phyloP scores from a whole-genome alignment of 1,140 invertebrate genomes.

The Drosophila neocordata region DNA sequence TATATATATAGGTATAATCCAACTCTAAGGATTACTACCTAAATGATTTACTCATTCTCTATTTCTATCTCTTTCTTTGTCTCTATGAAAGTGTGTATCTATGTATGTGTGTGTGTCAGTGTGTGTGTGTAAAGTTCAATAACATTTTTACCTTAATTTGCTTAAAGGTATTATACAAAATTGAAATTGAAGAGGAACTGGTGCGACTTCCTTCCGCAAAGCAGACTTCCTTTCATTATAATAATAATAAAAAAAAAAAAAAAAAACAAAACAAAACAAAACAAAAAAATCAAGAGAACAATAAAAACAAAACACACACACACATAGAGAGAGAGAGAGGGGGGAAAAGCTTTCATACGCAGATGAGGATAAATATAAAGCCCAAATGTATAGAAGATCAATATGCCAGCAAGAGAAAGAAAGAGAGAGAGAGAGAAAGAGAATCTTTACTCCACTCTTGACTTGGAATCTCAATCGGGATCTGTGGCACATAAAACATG shows the following conservation, averaged over 20 bases:
- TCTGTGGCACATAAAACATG: conserved; percentile 63
- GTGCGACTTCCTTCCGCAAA: conserved; percentile 66
- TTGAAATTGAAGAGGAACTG: conserved; percentile 31
- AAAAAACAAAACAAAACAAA: conserved; percentile 15
- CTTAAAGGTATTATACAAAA: conserved; percentile 28
- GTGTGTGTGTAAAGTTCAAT: conserved; percentile 70
- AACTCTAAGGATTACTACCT: not conserved
- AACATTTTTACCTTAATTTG: conserved; percentile 63
- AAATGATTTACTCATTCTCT: not conserved
- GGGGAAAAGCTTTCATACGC: conserved; percentile 34
- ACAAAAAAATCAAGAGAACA: conserved; percentile 22
- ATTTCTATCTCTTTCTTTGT: not conserved
- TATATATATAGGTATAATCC: not conserved
- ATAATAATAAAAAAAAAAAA: conserved; percentile 10
- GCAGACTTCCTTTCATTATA: conserved; percentile 44
- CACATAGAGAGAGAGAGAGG: not conserved
- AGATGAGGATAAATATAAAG: conserved; percentile 28
- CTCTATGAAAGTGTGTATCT: not conserved
- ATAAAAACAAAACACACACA: conserved; percentile 11
- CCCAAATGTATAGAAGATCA: conserved; percentile 1
- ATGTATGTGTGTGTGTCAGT: too few species aligned
- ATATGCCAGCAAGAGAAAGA: not conserved
- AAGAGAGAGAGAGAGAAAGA: not conserved
- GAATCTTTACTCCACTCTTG: not conserved
- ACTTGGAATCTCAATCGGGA: conserved; percentile 16